These are phyloP conservation scores for Eubucco bourcierii DNA, from an alignment of 2,113 vertebrate species.

Conservation along the genomic window DNA sequence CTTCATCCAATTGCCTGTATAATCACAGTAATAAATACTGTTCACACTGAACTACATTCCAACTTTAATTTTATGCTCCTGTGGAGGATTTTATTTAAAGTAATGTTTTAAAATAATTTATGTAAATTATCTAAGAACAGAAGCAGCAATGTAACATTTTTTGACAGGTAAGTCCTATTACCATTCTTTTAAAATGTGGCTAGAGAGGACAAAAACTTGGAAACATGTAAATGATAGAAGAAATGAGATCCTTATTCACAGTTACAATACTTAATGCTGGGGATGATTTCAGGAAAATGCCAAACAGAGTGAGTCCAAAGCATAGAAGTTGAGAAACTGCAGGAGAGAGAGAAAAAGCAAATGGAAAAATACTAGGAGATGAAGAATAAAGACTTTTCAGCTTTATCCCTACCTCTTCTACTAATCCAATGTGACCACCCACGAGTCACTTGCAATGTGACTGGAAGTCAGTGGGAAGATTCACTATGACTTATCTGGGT, in stretches of 20 bases:
- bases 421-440: neutral
- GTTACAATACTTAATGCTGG: neutral
- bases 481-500: neutral
- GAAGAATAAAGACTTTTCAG: neutral
- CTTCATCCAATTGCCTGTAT: neutral
- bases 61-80: conserved; percentile 54
- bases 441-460: neutral
- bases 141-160: conserved; percentile 56
- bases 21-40: conserved; percentile 30
- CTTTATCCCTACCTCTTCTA: neutral
- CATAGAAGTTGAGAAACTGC: neutral
- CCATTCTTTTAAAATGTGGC: conserved; percentile 40
- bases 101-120: conserved; percentile 64
- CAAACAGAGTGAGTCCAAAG: neutral
- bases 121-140: conserved; percentile 63
- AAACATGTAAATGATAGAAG: conserved; percentile 42
- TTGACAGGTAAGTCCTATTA: conserved; percentile 59
- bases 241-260: conserved; percentile 29
- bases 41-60: neutral
- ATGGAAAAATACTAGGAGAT: neutral
- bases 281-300: conserved; percentile 21
- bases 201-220: conserved; percentile 53
- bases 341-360: neutral
- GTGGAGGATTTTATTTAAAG: conserved; percentile 57
- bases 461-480: neutral